Percentiles rank a stretch among this genome's conserved stretches.
Evolutionary conservation across 1,140 invertebrate genomes (phyloP).

Genomic region (Lamellibrachia luymesi): DNA sequence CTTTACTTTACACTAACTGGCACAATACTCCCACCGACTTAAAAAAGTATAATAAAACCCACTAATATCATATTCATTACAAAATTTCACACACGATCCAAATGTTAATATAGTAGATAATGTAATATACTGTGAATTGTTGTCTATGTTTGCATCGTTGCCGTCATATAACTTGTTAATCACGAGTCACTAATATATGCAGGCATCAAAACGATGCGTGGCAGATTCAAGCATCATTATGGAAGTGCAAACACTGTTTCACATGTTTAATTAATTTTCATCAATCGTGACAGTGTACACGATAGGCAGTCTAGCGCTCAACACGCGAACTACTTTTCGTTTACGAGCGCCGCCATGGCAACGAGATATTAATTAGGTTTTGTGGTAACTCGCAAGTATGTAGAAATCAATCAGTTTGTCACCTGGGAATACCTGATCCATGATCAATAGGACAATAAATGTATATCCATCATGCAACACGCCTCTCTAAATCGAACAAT

Average conservation of each 20-base stretch:
- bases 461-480: background rate
- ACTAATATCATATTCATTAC: too few relatives aligned
- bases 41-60: too few relatives aligned
- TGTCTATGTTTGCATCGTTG: background rate
- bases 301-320: background rate
- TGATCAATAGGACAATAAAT: background rate
- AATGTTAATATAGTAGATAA: background rate
- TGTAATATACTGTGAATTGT: background rate
- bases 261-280: slow-evolving; percentile 3
- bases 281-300: background rate
- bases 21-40: too few relatives aligned
- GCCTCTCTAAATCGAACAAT: background rate
- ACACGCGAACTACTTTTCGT: background rate
- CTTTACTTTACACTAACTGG: too few relatives aligned
- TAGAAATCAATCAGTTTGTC: background rate
- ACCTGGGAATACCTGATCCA: background rate
- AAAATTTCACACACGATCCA: too few relatives aligned
- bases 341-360: background rate
- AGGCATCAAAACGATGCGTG: background rate
- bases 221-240: background rate
- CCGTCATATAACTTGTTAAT: background rate
- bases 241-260: background rate
- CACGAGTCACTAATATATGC: background rate
- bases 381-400: background rate
- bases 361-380: background rate